phyloP scores from a whole-genome alignment of 1,140 invertebrate genomes.

The Drosophila punjabiensis region DNA sequence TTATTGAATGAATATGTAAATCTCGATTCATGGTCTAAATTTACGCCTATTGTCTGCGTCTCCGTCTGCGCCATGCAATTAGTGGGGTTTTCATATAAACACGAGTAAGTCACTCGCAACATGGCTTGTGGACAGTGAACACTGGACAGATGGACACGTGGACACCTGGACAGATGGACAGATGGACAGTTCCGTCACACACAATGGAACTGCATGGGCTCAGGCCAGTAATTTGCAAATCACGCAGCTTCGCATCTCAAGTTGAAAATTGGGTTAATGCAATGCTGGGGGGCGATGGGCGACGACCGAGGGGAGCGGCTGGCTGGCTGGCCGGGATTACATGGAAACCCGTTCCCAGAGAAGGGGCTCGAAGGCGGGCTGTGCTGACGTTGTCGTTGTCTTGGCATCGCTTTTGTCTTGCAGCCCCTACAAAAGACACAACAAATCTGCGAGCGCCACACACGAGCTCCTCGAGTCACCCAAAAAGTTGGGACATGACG shows the following conservation, averaged over 20 bases:
- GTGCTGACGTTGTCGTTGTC: slow-evolving; percentile 50
- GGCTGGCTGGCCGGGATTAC: slow-evolving; percentile 44
- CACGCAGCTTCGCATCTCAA: slow-evolving; percentile 81
- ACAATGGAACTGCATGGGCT: slow-evolving; percentile 48
- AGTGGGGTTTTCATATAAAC: slow-evolving; percentile 58
- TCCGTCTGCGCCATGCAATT: slow-evolving; percentile 44
- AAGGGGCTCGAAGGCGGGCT: background rate
- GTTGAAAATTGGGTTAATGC: slow-evolving; percentile 81
- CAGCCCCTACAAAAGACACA: slow-evolving; percentile 77
- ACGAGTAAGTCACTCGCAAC: slow-evolving; percentile 57
- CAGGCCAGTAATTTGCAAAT: slow-evolving; percentile 73
- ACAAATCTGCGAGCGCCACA: slow-evolving; percentile 74
- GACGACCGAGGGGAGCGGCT: slow-evolving; percentile 1
- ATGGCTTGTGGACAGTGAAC: slow-evolving; percentile 35
- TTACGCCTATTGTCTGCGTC: slow-evolving; percentile 53
- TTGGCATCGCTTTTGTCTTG: slow-evolving; percentile 70
- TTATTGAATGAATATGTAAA: slow-evolving; percentile 55
- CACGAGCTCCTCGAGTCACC: slow-evolving; percentile 43
- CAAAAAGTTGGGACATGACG: slow-evolving; percentile 61
- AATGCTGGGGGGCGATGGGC: slow-evolving; percentile 57
- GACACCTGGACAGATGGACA: slow-evolving; percentile 4
- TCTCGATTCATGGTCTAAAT: slow-evolving; percentile 45
- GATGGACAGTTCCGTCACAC: slow-evolving; percentile 48
- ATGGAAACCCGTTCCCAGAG: slow-evolving; percentile 60
- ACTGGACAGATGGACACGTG: slow-evolving; percentile 15